phyloP scores from a whole-genome alignment of 2,888 invertebrate genomes.

The Eupithecia subfuscata region DNA sequence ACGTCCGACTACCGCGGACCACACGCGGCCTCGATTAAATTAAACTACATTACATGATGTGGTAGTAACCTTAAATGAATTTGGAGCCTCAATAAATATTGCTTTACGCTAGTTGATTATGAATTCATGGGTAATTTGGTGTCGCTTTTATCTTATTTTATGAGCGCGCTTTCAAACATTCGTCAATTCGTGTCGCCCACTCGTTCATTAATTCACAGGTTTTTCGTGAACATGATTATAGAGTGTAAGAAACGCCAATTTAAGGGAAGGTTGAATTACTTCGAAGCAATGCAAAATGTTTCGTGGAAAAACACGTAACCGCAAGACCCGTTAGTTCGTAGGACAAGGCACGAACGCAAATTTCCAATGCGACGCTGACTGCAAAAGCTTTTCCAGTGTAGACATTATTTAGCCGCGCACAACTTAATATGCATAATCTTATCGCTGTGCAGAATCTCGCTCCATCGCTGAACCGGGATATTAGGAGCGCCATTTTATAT shows the following conservation, averaged over 20 bases:
- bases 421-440: conserved; percentile 85
- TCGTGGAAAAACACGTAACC: conserved; percentile 59
- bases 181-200: conserved; percentile 34
- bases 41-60: conserved; percentile 72
- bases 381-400: conserved; percentile 79
- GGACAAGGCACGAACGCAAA: conserved; percentile 69
- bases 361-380: conserved; percentile 67
- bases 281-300: conserved; percentile 57
- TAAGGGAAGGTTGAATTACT: conserved; percentile 31
- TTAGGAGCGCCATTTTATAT: conserved; percentile 85
- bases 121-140: conserved; percentile 55
- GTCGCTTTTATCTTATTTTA: conserved; percentile 51
- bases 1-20: conserved; percentile 71
- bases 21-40: conserved; percentile 77
- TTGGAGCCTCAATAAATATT: conserved; percentile 66
- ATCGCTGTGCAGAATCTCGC: conserved; percentile 81
- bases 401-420: conserved; percentile 80
- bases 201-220: conserved; percentile 23
- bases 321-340: conserved; percentile 54
- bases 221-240: conserved; percentile 26
- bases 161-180: conserved; percentile 37
- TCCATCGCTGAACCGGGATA: conserved; percentile 81
- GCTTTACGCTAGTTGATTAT: conserved; percentile 61
- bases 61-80: conserved; percentile 67
- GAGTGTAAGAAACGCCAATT: conserved; percentile 23